phyloP scores from a whole-genome alignment of 2,113 vertebrate genomes.

The Clarias magur region DNA sequence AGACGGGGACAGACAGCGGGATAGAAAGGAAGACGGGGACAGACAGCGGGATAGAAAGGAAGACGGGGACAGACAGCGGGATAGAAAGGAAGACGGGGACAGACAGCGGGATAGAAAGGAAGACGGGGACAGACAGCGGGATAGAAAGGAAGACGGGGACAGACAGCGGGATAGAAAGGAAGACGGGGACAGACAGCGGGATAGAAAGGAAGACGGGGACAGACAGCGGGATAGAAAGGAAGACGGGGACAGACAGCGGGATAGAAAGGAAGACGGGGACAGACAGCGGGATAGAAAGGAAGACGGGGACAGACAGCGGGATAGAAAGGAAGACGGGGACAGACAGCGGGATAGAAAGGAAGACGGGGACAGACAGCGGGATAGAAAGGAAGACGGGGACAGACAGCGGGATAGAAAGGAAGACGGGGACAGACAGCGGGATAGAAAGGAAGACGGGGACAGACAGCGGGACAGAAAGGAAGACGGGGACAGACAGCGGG shows the following conservation, averaged over 20 bases:
- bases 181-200: background rate
- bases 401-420: constrained; percentile 33
- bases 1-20: background rate
- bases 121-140: constrained; percentile 18
- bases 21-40: constrained; percentile 1
- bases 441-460: constrained; percentile 18
- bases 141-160: background rate
- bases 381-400: constrained; percentile 1
- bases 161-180: background rate
- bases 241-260: background rate
- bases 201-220: background rate
- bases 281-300: constrained; percentile 19
- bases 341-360: constrained; percentile 48
- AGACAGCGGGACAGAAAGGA: constrained; percentile 47
- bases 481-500: constrained; percentile 16
- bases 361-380: background rate
- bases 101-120: too few species aligned
- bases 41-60: constrained; percentile 33
- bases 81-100: background rate
- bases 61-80: constrained; percentile 42
- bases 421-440: constrained; percentile 42
- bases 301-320: constrained; percentile 21
- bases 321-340: constrained; percentile 29
- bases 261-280: background rate
- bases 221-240: constrained; percentile 32